Evolutionary conservation across 2,888 invertebrate species (phyloP).

Genomic region (Onchidella celtica): DNA sequence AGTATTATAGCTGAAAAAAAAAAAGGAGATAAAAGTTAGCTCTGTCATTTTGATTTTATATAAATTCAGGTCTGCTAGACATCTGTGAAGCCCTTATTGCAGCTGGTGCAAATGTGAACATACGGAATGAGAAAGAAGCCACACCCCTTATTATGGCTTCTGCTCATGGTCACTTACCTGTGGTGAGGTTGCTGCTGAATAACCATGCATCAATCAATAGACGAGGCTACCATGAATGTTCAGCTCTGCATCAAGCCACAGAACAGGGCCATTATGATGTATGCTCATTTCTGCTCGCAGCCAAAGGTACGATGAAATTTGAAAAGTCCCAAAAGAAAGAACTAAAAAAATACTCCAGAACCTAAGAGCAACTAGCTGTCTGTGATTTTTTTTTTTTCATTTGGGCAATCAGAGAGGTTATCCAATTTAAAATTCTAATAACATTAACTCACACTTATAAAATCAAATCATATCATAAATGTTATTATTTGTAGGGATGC

Average conservation of each 20-base stretch:
- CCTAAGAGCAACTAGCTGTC: neutral
- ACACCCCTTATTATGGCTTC: conserved; percentile 75
- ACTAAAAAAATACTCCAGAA: neutral
- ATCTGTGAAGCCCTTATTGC: conserved; percentile 67
- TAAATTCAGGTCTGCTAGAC: conserved; percentile 56
- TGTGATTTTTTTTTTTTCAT: too few species aligned
- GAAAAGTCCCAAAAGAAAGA: neutral
- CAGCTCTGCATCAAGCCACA: conserved; percentile 74
- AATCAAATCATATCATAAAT: too few species aligned
- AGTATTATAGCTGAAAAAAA: too few species aligned
- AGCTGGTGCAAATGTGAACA: conserved; percentile 68
- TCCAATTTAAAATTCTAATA: too few species aligned
- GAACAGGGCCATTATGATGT: conserved; percentile 71
- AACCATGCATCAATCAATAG: conserved; percentile 68
- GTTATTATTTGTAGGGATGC: too few species aligned
- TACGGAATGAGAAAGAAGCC: conserved; percentile 67
- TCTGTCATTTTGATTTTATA: too few species aligned
- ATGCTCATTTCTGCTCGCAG: conserved; percentile 53
- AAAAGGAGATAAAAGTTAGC: too few species aligned
- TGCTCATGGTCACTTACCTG: conserved; percentile 68
- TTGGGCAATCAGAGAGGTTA: neutral
- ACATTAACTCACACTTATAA: too few species aligned
- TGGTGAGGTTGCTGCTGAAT: conserved; percentile 69
- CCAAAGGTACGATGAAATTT: conserved; percentile 9
- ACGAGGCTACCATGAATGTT: conserved; percentile 71